Evolutionary conservation across 1,140 invertebrate genomes (phyloP).

Genomic region (Hyphantria cunea): DNA sequence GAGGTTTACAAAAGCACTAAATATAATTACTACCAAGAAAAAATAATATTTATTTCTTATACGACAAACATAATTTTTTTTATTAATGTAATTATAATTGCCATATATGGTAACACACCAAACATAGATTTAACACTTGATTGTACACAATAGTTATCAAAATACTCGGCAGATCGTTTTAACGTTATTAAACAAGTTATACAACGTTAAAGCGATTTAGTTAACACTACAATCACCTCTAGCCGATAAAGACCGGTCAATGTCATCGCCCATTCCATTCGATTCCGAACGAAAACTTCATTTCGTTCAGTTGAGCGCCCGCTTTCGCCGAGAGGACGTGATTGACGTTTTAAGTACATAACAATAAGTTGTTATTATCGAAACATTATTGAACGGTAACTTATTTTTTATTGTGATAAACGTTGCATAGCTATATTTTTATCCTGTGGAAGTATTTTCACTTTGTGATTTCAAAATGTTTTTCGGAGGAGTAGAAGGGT

Average conservation of each 20-base stretch:
- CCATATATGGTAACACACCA: no score
- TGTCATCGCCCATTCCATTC: background rate
- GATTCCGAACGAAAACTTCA: background rate
- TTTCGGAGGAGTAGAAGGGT: conserved; percentile 75
- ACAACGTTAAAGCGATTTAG: background rate
- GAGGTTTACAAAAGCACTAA: no score
- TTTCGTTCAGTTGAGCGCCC: conserved; percentile 37
- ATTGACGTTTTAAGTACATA: background rate
- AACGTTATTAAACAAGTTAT: background rate
- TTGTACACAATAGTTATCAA: no score
- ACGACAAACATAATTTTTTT: no score
- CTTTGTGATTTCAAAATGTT: conserved; percentile 39
- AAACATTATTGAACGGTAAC: conserved; percentile 19
- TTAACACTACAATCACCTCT: background rate
- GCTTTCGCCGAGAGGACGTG: conserved; percentile 43
- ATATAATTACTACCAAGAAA: no score
- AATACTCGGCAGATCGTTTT: background rate
- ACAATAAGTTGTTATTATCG: conserved; percentile 10
- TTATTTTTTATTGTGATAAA: conserved; percentile 12
- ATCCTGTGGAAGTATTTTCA: conserved; percentile 9
- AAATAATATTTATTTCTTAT: no score
- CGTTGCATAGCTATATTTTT: conserved; percentile 13
- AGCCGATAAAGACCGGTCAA: background rate
- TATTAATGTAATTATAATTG: no score
- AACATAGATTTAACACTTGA: no score